These are phyloP conservation scores for Cephus nigrinus DNA, from an alignment of 2,888 invertebrate genomes.

Conservation along the genomic window DNA sequence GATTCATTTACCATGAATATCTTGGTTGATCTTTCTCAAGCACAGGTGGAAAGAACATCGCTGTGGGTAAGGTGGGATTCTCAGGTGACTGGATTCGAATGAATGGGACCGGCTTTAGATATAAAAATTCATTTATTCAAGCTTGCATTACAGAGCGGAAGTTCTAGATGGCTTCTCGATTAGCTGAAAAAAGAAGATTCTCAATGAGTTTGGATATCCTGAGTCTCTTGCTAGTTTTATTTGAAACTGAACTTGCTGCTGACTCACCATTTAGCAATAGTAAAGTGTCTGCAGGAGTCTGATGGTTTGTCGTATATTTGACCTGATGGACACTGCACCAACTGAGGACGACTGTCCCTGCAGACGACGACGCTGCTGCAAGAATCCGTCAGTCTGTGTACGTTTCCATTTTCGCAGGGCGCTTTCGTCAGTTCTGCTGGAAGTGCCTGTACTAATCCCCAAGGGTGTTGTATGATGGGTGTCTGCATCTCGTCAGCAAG, in stretches of 20 bases:
- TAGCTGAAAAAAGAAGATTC: constrained; percentile 37
- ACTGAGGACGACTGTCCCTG: constrained; percentile 45
- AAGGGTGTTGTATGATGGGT: constrained; percentile 33
- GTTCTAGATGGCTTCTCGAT: constrained; percentile 29
- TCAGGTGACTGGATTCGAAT: background rate
- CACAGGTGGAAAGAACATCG: background rate
- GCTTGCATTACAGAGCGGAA: constrained; percentile 31
- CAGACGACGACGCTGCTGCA: constrained; percentile 56
- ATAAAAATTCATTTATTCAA: constrained; percentile 24
- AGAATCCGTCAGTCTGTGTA: constrained; percentile 50
- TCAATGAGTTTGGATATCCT: background rate
- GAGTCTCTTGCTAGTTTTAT: too few species aligned
- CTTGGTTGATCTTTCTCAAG: background rate
- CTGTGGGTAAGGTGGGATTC: constrained; percentile 9
- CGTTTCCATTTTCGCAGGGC: constrained; percentile 50
- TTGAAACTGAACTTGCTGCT: background rate
- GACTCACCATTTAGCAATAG: constrained; percentile 54
- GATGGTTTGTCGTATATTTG: constrained; percentile 52
- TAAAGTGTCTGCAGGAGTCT: constrained; percentile 49
- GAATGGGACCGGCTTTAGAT: constrained; percentile 6
- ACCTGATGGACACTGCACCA: constrained; percentile 49
- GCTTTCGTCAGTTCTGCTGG: constrained; percentile 43
- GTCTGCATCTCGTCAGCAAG: background rate
- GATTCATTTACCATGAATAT: constrained; percentile 7
- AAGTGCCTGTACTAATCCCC: constrained; percentile 45